phyloP scores from a whole-genome alignment of 1,140 invertebrate species.

The Tyrophagus putrescentiae region DNA sequence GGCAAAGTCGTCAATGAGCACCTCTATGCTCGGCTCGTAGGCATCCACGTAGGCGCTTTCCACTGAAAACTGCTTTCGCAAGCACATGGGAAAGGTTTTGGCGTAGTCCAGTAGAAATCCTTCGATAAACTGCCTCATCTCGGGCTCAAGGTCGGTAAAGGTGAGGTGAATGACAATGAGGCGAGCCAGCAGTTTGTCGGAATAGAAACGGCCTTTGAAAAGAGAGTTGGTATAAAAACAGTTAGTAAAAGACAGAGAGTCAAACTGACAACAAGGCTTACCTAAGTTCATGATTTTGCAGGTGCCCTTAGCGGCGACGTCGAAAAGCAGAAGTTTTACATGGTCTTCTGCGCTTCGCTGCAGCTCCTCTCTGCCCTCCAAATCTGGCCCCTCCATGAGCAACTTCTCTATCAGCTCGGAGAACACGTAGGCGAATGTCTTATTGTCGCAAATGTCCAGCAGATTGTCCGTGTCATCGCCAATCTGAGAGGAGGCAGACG shows the following conservation, averaged over 20 bases:
- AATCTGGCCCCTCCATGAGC: background rate
- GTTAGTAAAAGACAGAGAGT: background rate
- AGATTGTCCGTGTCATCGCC: background rate
- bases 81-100: background rate
- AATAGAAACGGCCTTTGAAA: constrained; percentile 3
- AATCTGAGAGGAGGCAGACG: background rate
- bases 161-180: background rate
- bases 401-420: background rate
- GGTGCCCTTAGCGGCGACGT: background rate
- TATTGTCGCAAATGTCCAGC: background rate
- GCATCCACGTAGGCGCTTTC: background rate
- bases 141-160: background rate
- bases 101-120: background rate
- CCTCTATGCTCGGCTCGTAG: background rate
- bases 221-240: background rate
- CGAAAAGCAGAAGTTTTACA: background rate
- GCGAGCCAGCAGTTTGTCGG: background rate
- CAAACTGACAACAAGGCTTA: background rate
- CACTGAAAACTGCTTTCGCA: background rate
- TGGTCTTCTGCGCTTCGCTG: background rate
- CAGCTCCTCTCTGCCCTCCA: background rate
- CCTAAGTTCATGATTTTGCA: constrained; percentile 3
- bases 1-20: too few relatives aligned
- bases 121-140: background rate
- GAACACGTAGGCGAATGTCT: background rate